phyloP scores from a whole-genome alignment of 2,888 invertebrate species.

The Sminthurinus aureus region DNA sequence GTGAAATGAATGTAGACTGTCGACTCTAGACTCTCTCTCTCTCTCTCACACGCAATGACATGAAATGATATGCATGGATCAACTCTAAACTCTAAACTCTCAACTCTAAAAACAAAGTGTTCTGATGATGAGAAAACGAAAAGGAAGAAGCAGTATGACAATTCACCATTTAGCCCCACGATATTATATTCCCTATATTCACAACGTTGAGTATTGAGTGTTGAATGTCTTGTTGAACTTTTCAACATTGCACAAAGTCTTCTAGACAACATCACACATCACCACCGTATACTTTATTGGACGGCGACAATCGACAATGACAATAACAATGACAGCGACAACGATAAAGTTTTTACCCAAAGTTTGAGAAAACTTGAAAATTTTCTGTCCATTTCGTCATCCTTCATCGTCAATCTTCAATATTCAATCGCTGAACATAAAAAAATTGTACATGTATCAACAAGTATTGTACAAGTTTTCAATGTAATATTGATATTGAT shows the following conservation, averaged over 20 bases:
- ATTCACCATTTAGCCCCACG: no score
- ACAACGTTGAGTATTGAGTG: no score
- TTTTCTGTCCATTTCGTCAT: background rate
- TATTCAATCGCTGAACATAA: no score
- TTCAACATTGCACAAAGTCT: background rate
- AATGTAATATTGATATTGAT: no score
- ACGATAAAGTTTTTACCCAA: background rate
- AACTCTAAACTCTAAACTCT: background rate
- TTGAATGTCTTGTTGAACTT: no score
- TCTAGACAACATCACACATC: background rate
- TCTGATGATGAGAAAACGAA: background rate
- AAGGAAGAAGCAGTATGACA: no score
- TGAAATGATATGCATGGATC: background rate
- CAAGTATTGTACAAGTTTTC: background rate
- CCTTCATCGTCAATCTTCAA: no score
- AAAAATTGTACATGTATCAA: background rate
- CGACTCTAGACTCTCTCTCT: no score
- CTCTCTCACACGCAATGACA: no score
- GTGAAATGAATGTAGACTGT: no score
- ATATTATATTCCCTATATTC: no score
- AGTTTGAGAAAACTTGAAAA: background rate
- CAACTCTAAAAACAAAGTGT: background rate
- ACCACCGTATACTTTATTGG: background rate
- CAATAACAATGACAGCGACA: background rate
- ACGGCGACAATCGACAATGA: no score